A percentile compares a stretch with the other conserved stretches of the same genome.
phyloP scores from a whole-genome alignment of 2,888 invertebrate species.

The Lithosia quadra region DNA sequence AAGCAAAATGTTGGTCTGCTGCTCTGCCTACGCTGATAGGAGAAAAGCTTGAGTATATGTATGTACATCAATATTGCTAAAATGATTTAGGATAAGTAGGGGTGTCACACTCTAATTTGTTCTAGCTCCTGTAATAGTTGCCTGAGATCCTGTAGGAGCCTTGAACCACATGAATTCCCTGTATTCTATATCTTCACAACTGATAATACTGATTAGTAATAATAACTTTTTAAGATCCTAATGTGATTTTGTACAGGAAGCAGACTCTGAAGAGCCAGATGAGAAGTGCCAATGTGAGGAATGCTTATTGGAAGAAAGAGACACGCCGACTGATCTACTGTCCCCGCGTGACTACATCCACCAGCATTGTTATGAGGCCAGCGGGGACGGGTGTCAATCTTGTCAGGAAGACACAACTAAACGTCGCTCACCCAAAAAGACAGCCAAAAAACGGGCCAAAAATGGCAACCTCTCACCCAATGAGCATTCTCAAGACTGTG shows the following conservation, averaged over 20 bases:
- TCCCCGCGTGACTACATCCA: conserved; percentile 71
- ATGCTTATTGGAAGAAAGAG: conserved; percentile 77
- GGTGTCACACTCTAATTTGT: too few relatives aligned
- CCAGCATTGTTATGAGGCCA: conserved; percentile 67
- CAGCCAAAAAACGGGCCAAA: conserved; percentile 74
- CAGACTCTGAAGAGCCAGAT: conserved; percentile 82
- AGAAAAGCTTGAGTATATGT: too few relatives aligned
- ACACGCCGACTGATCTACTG: conserved; percentile 78
- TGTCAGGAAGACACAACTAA: conserved; percentile 83
- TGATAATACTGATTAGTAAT: background rate
- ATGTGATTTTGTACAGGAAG: conserved; percentile 63
- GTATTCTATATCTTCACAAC: background rate
- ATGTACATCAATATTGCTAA: too few relatives aligned
- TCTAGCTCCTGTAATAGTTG: too few relatives aligned
- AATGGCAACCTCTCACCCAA: conserved; percentile 88
- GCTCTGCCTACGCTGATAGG: too few relatives aligned
- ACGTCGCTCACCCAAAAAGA: conserved; percentile 75
- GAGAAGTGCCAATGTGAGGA: conserved; percentile 84
- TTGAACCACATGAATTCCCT: too few relatives aligned
- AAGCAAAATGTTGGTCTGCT: too few relatives aligned
- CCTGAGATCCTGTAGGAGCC: too few relatives aligned
- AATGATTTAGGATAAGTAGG: too few relatives aligned
- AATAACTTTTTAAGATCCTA: background rate
- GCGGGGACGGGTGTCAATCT: conserved; percentile 72
- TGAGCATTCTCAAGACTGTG: conserved; percentile 93